Percentiles rank a stretch among this genome's conserved stretches.
phyloP scores from a whole-genome alignment of 2,113 vertebrate species.

The Pedetes capensis region DNA sequence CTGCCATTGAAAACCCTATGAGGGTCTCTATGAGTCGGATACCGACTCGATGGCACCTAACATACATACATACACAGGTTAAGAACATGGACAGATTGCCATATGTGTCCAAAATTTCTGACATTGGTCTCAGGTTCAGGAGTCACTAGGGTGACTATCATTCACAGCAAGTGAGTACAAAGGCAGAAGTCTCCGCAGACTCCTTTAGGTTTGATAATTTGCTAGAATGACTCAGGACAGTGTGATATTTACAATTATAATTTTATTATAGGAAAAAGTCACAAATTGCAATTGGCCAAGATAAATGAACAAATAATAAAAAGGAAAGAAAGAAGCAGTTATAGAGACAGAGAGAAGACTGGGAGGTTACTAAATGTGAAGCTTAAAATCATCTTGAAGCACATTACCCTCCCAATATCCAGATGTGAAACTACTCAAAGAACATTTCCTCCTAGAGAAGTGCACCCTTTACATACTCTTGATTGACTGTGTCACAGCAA shows the following conservation, averaged over 20 bases:
- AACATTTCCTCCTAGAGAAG: background rate
- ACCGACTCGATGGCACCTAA: too few relatives aligned
- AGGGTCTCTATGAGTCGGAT: too few relatives aligned
- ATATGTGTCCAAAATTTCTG: background rate
- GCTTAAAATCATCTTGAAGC: background rate
- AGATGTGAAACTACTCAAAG: background rate
- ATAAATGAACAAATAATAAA: background rate
- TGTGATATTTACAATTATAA: background rate
- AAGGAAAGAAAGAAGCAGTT: background rate
- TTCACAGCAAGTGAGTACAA: background rate
- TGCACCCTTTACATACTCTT: background rate
- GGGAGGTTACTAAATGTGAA: background rate
- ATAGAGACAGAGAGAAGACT: background rate
- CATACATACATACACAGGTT: too few relatives aligned
- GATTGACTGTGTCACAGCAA: background rate
- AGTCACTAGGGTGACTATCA: fast-evolving
- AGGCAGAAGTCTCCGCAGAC: background rate
- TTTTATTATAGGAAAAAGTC: background rate
- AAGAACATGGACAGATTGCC: background rate
- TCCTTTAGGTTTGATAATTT: too few relatives aligned
- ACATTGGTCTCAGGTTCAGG: background rate
- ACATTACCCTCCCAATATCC: background rate
- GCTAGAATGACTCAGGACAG: background rate
- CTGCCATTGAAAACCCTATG: too few relatives aligned
- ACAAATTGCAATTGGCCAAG: background rate